phyloP scores from a whole-genome alignment of 2,888 invertebrate genomes.

The Orthonevra nobilis region DNA sequence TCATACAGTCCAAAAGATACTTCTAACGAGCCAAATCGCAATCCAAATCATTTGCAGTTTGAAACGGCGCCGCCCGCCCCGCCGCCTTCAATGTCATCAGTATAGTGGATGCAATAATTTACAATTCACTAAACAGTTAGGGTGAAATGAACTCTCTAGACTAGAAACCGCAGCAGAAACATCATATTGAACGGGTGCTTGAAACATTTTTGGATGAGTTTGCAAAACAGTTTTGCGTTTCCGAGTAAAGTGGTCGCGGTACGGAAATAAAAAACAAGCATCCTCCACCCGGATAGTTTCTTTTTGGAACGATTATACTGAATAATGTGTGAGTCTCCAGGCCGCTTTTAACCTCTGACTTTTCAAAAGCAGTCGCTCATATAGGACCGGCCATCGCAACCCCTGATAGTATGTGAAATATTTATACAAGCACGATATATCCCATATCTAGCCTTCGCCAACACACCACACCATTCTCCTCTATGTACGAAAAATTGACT shows the following conservation, averaged over 20 bases:
- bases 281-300: slow-evolving; percentile 10
- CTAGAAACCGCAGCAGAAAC: slow-evolving; percentile 7
- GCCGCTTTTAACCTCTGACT: slow-evolving; percentile 47
- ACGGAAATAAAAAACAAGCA: neutral
- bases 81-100: too few relatives aligned
- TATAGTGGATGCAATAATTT: slow-evolving; percentile 35
- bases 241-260: neutral
- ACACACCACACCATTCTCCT: too few relatives aligned
- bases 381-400: neutral
- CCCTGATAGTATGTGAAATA: slow-evolving; percentile 29
- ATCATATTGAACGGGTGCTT: slow-evolving; percentile 4
- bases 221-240: slow-evolving; percentile 4
- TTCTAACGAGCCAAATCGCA: too few relatives aligned
- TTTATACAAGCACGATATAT: slow-evolving; percentile 36
- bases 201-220: slow-evolving; percentile 6
- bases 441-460: slow-evolving; percentile 6
- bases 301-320: slow-evolving; percentile 35
- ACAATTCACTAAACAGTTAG: slow-evolving; percentile 17
- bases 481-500: too few relatives aligned
- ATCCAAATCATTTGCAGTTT: neutral
- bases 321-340: slow-evolving; percentile 2
- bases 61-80: neutral
- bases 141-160: slow-evolving; percentile 18
- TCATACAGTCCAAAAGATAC: neutral
- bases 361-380: slow-evolving; percentile 3